phyloP scores from a whole-genome alignment of 1,140 invertebrate species.

The roundworm (Caenorhabditis elegans) region DNA sequence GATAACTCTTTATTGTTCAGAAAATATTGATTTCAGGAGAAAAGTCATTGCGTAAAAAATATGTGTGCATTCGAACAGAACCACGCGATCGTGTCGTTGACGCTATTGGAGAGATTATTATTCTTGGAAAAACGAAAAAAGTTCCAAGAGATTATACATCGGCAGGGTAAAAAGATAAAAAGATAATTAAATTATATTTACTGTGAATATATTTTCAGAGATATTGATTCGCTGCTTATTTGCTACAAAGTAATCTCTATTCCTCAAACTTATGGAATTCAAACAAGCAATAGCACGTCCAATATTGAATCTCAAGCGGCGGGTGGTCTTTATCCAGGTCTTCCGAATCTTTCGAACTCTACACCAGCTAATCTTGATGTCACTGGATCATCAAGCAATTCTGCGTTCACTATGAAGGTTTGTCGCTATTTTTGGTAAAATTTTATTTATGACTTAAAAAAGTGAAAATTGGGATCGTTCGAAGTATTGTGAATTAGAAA shows the following conservation, averaged over 20 bases:
- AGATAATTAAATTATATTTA: neutral
- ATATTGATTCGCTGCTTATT: slow-evolving; percentile 44
- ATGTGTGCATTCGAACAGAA: slow-evolving; percentile 46
- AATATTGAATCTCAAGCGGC: neutral
- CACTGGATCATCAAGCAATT: neutral
- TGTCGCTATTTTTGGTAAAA: too few species aligned
- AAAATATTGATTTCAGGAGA: slow-evolving; percentile 40
- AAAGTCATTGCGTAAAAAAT: slow-evolving; percentile 45
- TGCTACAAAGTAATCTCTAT: slow-evolving; percentile 47
- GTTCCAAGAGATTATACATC: slow-evolving; percentile 42
- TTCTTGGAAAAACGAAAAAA: slow-evolving; percentile 46
- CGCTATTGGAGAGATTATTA: slow-evolving; percentile 43
- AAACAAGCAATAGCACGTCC: neutral
- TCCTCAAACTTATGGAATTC: slow-evolving; percentile 39
- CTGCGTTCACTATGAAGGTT: slow-evolving; percentile 2
- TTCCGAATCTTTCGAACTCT: neutral
- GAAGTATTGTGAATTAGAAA: too few species aligned
- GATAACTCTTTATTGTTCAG: neutral
- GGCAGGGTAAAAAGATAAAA: slow-evolving; percentile 32
- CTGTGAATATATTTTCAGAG: slow-evolving; percentile 35
- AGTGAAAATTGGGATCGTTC: too few species aligned
- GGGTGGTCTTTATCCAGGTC: neutral
- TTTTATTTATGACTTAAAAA: too few species aligned
- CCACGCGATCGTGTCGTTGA: slow-evolving; percentile 43
- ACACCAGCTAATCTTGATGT: slow-evolving; percentile 5